Evolutionary conservation across 35 echinoderm and acorn worm genomes (phyloP).

Genomic region (Heliocidaris tuberculata): DNA sequence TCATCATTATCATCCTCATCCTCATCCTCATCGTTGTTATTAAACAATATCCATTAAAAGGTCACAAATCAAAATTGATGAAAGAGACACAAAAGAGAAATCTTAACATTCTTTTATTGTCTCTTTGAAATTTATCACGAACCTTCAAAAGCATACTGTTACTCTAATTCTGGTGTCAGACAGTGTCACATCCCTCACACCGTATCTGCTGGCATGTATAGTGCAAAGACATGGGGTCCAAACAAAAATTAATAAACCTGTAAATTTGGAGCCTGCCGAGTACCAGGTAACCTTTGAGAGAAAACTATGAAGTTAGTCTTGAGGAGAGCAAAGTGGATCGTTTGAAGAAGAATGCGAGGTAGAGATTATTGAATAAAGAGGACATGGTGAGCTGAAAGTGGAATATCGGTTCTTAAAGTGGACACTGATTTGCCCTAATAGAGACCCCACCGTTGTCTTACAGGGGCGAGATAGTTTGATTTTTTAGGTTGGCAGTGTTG

Average conservation of each 20-base stretch:
- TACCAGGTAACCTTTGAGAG: neutral
- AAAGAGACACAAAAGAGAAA: too few species aligned
- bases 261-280: neutral
- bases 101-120: too few species aligned
- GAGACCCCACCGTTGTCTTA: neutral
- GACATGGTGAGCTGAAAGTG: neutral
- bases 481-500: neutral
- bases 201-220: neutral
- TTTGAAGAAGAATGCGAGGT: neutral
- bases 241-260: constrained; percentile 12
- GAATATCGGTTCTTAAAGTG: constrained; percentile 11
- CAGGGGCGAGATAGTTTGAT: neutral
- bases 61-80: too few species aligned
- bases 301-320: neutral
- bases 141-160: neutral
- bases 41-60: too few species aligned
- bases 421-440: neutral
- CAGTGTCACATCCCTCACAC: neutral
- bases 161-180: neutral
- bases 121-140: neutral
- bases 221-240: neutral
- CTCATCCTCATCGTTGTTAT: neutral
- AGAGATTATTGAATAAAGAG: constrained; percentile 6
- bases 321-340: constrained; percentile 1
- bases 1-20: neutral